These are phyloP conservation scores for Stegodyphus dumicola DNA, from an alignment of 1,140 invertebrate species.

Conservation along the genomic window DNA sequence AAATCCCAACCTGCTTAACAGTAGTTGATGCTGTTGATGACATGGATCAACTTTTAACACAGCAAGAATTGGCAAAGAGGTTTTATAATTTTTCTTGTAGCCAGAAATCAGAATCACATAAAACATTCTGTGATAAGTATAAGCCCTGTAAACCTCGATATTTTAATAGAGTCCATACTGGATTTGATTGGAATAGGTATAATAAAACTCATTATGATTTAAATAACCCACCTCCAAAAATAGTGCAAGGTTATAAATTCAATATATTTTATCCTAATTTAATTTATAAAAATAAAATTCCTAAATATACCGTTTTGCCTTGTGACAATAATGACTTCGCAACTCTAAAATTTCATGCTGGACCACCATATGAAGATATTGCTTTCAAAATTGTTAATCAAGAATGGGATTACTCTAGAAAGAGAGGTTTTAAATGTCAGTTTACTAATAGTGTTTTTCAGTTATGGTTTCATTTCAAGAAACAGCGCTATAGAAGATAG, in stretches of 20 bases:
- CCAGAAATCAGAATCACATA: too few species aligned
- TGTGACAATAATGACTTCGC: conserved; percentile 94
- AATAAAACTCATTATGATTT: conserved; percentile 99
- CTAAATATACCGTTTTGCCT: conserved; percentile 83
- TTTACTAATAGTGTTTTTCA: conserved; percentile 99
- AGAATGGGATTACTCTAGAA: conserved; percentile 99
- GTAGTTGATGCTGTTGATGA: too few species aligned
- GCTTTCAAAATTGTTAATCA: conserved; percentile 99
- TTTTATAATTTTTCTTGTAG: too few species aligned
- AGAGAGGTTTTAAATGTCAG: conserved; percentile 96
- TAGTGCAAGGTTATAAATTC: conserved; percentile 99
- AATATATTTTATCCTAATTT: conserved; percentile 99
- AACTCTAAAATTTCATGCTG: conserved; percentile 92
- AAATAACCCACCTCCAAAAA: conserved; percentile 99
- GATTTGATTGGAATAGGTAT: conserved; percentile 99
- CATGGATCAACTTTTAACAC: too few species aligned
- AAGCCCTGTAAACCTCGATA: conserved; percentile 96
- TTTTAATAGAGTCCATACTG: conserved; percentile 87
- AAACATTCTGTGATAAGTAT: conserved; percentile 82
- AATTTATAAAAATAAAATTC: conserved; percentile 94
- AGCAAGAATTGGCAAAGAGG: too few species aligned
- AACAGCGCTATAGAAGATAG: conserved; percentile 94
- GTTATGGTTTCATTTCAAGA: conserved; percentile 98
- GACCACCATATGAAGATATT: conserved; percentile 98
- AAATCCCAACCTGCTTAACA: too few species aligned